phyloP scores from a whole-genome alignment of 2,888 invertebrate genomes.

The Zaprionus bogoriensis region DNA sequence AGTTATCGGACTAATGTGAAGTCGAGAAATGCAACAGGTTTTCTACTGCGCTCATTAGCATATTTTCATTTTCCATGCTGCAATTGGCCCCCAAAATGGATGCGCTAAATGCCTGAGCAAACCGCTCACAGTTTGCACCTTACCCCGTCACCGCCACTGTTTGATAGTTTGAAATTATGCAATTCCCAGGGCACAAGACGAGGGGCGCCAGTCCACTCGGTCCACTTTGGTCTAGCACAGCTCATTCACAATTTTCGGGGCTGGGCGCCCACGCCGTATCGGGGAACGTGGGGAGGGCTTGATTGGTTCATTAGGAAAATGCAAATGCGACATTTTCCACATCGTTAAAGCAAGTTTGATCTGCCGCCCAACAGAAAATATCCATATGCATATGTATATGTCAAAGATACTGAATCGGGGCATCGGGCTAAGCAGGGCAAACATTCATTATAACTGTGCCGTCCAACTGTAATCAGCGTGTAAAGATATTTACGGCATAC shows the following conservation, averaged over 20 bases:
- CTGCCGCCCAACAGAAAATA: constrained; percentile 13
- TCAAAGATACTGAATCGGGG: background rate
- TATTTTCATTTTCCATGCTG: constrained; percentile 38
- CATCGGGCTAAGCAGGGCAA: no score
- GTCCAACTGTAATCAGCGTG: background rate
- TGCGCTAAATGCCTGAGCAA: constrained; percentile 40
- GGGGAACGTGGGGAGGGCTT: constrained; percentile 35
- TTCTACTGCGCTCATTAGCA: constrained; percentile 35
- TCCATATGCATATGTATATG: background rate
- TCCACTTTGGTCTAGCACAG: constrained; percentile 7
- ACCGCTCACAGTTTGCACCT: constrained; percentile 9
- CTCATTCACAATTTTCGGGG: constrained; percentile 34
- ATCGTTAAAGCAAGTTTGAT: constrained; percentile 32
- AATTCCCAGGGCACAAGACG: constrained; percentile 9
- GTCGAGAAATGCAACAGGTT: constrained; percentile 35
- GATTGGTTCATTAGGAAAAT: constrained; percentile 48
- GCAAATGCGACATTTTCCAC: constrained; percentile 58
- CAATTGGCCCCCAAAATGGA: constrained; percentile 33
- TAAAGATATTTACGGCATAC: no score
- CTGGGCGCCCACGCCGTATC: constrained; percentile 26
- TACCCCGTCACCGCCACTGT: no score
- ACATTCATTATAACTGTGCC: background rate
- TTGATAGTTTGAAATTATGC: constrained; percentile 26
- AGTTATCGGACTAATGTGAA: constrained; percentile 9
- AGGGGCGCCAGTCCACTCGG: background rate